These are phyloP conservation scores for Idaea straminata DNA, from an alignment of 2,888 invertebrate genomes.

Conservation along the genomic window DNA sequence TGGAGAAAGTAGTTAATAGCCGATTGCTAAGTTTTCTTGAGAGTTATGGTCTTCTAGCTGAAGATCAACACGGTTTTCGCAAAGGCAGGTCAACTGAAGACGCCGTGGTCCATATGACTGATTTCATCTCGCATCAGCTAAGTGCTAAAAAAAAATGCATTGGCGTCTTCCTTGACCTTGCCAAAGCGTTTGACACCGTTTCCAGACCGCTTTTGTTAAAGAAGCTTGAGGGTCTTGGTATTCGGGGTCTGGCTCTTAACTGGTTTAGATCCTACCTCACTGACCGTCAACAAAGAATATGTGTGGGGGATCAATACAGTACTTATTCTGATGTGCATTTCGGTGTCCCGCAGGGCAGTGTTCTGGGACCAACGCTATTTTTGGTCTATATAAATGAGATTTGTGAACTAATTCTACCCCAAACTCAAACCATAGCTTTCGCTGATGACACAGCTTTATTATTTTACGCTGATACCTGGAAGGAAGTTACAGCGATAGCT, in stretches of 20 bases:
- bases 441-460: constrained; percentile 6
- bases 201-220: constrained; percentile 3
- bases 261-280: background rate
- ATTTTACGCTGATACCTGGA: background rate
- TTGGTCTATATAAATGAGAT: constrained; percentile 15
- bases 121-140: background rate
- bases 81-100: background rate
- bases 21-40: background rate
- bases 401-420: background rate
- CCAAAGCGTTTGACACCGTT: constrained; percentile 11
- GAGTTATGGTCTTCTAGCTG: background rate
- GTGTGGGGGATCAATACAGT: background rate
- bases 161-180: constrained; percentile 8
- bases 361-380: constrained; percentile 3
- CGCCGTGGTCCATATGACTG: background rate
- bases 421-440: background rate
- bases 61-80: constrained; percentile 8
- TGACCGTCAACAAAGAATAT: background rate
- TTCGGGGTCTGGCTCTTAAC: constrained; percentile 1
- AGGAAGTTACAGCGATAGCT: background rate
- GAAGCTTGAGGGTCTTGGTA: background rate
- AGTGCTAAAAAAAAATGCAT: constrained; percentile 5
- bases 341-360: constrained; percentile 8
- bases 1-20: constrained; percentile 7
- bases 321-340: background rate